Evolutionary conservation across 2,888 invertebrate genomes (phyloP).

Genomic region (Sthenelais limicola): DNA sequence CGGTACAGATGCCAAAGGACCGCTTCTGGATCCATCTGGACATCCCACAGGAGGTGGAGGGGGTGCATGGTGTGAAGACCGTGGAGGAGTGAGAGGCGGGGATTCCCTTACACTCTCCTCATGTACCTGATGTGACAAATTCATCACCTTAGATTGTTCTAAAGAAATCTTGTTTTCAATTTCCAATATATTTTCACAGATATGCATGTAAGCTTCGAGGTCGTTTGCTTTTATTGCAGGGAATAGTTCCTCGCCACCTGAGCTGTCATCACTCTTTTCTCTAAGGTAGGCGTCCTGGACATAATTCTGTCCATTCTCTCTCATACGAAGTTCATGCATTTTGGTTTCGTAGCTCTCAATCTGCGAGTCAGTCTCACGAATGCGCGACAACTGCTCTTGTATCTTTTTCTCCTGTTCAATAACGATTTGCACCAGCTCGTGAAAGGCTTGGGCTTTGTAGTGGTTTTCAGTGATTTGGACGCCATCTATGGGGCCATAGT

Average conservation of each 20-base stretch:
- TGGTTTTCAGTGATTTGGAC: background rate
- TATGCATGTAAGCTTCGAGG: slow-evolving; percentile 78
- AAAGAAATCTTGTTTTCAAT: slow-evolving; percentile 82
- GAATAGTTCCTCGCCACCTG: slow-evolving; percentile 73
- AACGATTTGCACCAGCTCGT: slow-evolving; percentile 74
- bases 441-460: slow-evolving; percentile 37
- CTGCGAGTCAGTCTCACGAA: slow-evolving; percentile 81
- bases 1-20: slow-evolving; percentile 41
- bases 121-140: slow-evolving; percentile 77
- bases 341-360: slow-evolving; percentile 77
- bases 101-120: slow-evolving; percentile 48
- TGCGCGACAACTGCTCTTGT: slow-evolving; percentile 73
- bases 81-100: slow-evolving; percentile 20
- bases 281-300: slow-evolving; percentile 47
- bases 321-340: slow-evolving; percentile 43
- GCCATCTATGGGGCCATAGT: slow-evolving; percentile 22
- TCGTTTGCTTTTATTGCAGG: slow-evolving; percentile 77
- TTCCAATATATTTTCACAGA: slow-evolving; percentile 82
- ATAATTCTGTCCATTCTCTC: slow-evolving; percentile 52
- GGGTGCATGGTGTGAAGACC: background rate
- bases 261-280: slow-evolving; percentile 53
- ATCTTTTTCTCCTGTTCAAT: slow-evolving; percentile 78
- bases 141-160: slow-evolving; percentile 82
- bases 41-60: slow-evolving; percentile 3
- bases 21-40: slow-evolving; percentile 24